Evolutionary conservation across 2,888 invertebrate genomes (phyloP), one percentile per base, ranked within the genome.

Genomic region (Bursaphelenchus okinawaensis): DNA sequence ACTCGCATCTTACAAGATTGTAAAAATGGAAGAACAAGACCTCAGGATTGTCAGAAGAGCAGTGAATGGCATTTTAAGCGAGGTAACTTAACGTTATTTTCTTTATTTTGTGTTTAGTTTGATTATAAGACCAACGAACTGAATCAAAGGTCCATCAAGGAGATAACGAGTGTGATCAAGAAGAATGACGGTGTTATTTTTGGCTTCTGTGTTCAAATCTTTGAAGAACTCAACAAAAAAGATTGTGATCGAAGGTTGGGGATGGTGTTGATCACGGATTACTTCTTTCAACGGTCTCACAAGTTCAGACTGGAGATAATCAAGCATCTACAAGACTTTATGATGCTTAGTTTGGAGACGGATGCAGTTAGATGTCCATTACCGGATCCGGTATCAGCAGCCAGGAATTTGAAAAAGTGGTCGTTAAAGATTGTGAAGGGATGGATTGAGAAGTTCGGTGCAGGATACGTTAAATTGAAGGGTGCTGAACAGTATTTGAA

Each of bases 351-450:
- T 7, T 57, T 73, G 7, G 79, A 80, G 61, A 71, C 69, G 7
- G 72, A 78, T 62, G 74, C 74, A 0, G 65, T 76, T 8, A 74
- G 65, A 29, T 70, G 69, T 19, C 77, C 77, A 9, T 68, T 79
- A 7, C 78, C 78, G 6, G 66, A 65, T 24, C 76, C 78, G 7
- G 61, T 70, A 29, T 62, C 64, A 7, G 69, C 73, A 6, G 71
- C 70, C 7, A 67, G 65, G 7, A 16, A 57, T n/a, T 62, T 80
- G 52, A 80, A 80, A 31, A 58, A 69, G 20, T 68, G 69, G 22
- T 59, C 74, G 12, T 63, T 78, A 16, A 55, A 62, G 52, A 66
- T 68, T 20, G 64, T 78, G 20, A 73, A 73, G 50, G 52, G 59
- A 8, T 78, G 78, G 78, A 61, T 74, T 22, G 70, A 76, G 7